Base-by-base conservation (phyloP, 2,113 vertebrate species). In the Orthochromis malagaraziensis region DNA sequence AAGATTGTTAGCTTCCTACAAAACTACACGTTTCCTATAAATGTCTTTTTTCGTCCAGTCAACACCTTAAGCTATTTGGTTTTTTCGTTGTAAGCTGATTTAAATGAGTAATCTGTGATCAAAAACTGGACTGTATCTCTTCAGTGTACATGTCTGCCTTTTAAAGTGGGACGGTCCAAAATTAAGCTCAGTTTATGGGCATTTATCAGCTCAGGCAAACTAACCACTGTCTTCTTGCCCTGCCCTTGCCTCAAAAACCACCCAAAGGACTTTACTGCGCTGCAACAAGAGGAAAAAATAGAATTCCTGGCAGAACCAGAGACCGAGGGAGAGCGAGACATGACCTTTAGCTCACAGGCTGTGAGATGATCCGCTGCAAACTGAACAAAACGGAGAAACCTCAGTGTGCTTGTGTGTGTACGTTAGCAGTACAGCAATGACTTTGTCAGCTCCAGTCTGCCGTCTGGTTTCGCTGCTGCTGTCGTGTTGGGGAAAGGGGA, bases 311-410 rank as follows among this genome's bases (percentile, higher is more conserved):
- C 87, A 95, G 70, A 84, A 68, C 77, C 47, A 31, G 80, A 84
- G 63, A 70, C 31, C 9, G 24, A 38, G 51, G 6, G 82, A 79
- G 79, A 87, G 79, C 35, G 65, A 93, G 87, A 81, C 31, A 54
- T 84, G 90, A 94, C 95, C 95, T 95, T 95, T 94, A 94, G 84
- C 94, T 93, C 92, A 95, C 90, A 95, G 93, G 93, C 87, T 89
- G 88, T 17, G 92, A 93, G 87, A 90, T 86, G 89, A 89, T 93
- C 84, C 79, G 81, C 45, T 35, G 70, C 88, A 91, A 91, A 87
- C 86, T 88, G 85, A 89, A 85, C 84, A 73, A 83, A 91, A 92
- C 29, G 77, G 6, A 82, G 73, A 81, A 91, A 87, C 79, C 17
- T 17, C 21, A 4, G 83, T 29, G 84, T 42, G 38, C 58, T 33